A percentile compares a stretch with the other conserved stretches of the same genome.
These are phyloP conservation scores for Drosophila hamatofila DNA, from an alignment of 2,888 invertebrate genomes.

Conservation along the genomic window DNA sequence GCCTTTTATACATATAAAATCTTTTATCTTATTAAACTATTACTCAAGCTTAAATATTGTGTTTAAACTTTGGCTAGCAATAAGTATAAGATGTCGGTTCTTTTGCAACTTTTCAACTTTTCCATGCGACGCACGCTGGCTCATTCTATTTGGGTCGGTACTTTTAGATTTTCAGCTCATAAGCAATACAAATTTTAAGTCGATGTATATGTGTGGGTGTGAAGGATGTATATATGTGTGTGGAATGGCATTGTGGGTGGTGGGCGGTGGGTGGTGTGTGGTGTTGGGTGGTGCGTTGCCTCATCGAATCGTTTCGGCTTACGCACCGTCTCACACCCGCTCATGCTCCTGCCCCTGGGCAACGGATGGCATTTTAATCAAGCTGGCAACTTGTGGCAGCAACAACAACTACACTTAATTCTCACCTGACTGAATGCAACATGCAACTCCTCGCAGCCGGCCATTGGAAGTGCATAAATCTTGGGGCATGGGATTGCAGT, in stretches of 20 bases:
- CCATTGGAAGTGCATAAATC: slow-evolving; percentile 43
- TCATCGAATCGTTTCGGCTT: slow-evolving; percentile 6
- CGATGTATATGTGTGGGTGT: not conserved
- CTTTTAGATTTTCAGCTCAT: slow-evolving; percentile 9
- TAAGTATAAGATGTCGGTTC: not conserved
- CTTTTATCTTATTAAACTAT: slow-evolving; percentile 3
- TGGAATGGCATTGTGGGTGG: not conserved
- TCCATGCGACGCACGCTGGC: not conserved
- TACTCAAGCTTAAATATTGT: not conserved
- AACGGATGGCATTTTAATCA: slow-evolving; percentile 48
- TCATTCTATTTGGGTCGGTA: not conserved
- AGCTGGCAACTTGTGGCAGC: slow-evolving; percentile 26
- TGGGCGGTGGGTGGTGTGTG: too few species aligned
- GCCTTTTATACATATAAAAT: not conserved
- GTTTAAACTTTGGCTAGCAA: not conserved
- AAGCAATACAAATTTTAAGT: slow-evolving; percentile 30
- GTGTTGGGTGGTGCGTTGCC: not conserved
- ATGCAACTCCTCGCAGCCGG: slow-evolving; percentile 13
- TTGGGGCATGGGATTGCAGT: slow-evolving; percentile 26
- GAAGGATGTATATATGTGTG: not conserved
- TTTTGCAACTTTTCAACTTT: not conserved
- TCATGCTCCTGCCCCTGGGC: not conserved
- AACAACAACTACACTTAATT: slow-evolving; percentile 24
- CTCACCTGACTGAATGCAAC: slow-evolving; percentile 14
- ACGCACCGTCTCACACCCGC: not conserved